Evolutionary conservation across 2,797 vertebrate genomes (phyloP), one percentile per base, ranked within the genome.

Genomic region (Sebastes oblongus): DNA sequence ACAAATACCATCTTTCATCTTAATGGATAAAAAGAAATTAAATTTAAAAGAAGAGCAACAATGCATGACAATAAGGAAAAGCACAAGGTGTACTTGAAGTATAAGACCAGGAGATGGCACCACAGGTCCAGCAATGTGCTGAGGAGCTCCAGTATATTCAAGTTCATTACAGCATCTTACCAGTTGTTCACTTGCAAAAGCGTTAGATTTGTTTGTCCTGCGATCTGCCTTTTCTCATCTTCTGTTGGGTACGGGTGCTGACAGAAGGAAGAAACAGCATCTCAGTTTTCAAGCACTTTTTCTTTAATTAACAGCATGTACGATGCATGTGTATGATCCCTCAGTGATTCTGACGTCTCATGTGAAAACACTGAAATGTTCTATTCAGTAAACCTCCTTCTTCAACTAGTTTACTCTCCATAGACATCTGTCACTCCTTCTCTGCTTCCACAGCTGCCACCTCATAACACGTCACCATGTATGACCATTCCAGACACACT

Each of bases 171-270:
- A 59, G 18, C 30, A 25, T 71, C 97, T 97, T 94, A 99, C 98
- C 98, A 99, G 95, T 99, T 99, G 95, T 99, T 99, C 86, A 99
- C 98, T 95, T 99, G 98, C 91, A 99, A 90, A 83, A 99, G 97
- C 66, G 98, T 99, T 78, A 99, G 96, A 93, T 96, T 99, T 42
- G 98, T 99, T 92, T 99, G 98, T 87, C 95, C 97, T 0, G 98
- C 98, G 0, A 99, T 99, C 95, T 99, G 98, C 82, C 98, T 95
- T 87, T 99, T 99, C 95, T 99, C 98, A 0, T 99, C 98, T 93
- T 99, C 98, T 74, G 98, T 99, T 8, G 98, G 98, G 89, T 99
- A 99, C 3, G 98, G 98, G 86, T 99, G 98, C 98, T 99, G 77
- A 27, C 74, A 86, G 30, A 12, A 79, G 14, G 12, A 36, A 72